phyloP scores from a whole-genome alignment of 2,113 vertebrate species.

The Progne subis region DNA sequence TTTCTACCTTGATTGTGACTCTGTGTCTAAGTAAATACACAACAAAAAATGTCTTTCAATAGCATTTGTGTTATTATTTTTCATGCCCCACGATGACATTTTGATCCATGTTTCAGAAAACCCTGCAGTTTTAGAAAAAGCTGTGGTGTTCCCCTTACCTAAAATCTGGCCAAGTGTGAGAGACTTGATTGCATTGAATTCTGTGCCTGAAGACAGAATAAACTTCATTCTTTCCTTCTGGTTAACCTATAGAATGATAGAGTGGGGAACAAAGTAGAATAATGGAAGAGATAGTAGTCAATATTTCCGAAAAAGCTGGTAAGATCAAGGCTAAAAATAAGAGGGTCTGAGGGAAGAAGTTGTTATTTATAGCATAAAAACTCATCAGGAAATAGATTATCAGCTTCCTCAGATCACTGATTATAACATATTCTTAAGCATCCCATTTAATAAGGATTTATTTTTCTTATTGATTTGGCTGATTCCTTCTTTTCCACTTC shows the following conservation, averaged over 20 bases:
- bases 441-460: background rate
- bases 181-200: slow-evolving; percentile 85
- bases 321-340: background rate
- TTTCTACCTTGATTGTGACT: slow-evolving; percentile 18
- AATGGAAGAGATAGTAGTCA: background rate
- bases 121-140: background rate
- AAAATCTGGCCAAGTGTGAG: slow-evolving; percentile 85
- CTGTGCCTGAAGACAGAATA: slow-evolving; percentile 82
- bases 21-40: slow-evolving; percentile 19
- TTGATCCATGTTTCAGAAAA: background rate
- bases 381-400: background rate
- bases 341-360: background rate
- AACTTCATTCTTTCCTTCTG: slow-evolving; percentile 80
- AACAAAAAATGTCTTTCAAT: background rate
- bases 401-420: background rate
- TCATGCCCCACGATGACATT: background rate
- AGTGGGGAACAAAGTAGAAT: background rate
- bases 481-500: background rate
- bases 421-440: background rate
- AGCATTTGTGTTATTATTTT: background rate
- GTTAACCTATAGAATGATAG: slow-evolving; percentile 79
- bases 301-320: background rate
- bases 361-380: background rate
- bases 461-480: background rate
- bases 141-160: slow-evolving; percentile 74